Evolutionary conservation across 2,888 invertebrate species (phyloP).

Genomic region (Pecten maximus): DNA sequence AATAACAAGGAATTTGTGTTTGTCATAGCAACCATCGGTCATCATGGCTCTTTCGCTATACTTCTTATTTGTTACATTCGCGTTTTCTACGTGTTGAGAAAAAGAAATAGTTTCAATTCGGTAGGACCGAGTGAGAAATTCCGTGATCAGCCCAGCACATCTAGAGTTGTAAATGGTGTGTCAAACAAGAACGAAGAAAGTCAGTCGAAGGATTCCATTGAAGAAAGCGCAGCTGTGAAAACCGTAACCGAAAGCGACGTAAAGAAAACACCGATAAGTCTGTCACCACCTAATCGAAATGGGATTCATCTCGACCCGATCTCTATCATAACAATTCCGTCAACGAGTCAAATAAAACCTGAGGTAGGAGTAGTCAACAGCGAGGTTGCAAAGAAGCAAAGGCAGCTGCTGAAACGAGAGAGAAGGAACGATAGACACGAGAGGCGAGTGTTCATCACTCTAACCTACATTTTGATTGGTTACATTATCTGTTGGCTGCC

Average conservation of each 20-base stretch:
- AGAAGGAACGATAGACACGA: constrained; percentile 40
- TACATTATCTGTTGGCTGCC: constrained; percentile 74
- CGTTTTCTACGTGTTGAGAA: constrained; percentile 70
- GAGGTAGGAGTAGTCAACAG: background rate
- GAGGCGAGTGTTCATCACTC: constrained; percentile 65
- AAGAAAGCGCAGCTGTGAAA: background rate
- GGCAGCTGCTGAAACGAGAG: background rate
- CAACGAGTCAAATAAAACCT: background rate
- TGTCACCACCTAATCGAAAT: background rate
- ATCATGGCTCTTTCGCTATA: constrained; percentile 74
- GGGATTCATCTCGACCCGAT: background rate
- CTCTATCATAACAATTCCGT: background rate
- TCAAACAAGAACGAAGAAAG: background rate
- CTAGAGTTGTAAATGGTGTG: background rate
- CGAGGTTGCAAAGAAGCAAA: background rate
- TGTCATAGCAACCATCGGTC: constrained; percentile 77
- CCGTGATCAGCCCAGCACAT: background rate
- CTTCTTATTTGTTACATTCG: constrained; percentile 73
- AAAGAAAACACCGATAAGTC: background rate
- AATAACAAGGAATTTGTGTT: constrained; percentile 77
- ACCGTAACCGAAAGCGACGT: background rate
- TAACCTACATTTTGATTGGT: constrained; percentile 71
- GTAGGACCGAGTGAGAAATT: background rate
- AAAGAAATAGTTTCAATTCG: constrained; percentile 30
- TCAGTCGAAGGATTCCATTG: background rate